phyloP scores from a whole-genome alignment of 2,797 vertebrate species.

The Gephyroberyx darwinii region DNA sequence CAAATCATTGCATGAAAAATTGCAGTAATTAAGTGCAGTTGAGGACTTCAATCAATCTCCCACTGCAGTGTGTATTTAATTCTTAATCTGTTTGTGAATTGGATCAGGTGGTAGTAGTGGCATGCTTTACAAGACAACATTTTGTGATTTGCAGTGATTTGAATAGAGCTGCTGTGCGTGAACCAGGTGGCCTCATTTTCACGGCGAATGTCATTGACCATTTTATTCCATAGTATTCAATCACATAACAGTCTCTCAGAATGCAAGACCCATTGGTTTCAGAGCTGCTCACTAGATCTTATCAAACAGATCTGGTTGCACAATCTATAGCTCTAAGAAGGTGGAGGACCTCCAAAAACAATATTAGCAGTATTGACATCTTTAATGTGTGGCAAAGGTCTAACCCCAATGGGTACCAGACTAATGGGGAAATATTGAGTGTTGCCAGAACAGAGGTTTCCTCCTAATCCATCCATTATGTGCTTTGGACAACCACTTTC shows the following conservation, averaged over 20 bases:
- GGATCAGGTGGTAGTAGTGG: neutral
- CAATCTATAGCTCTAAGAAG: conserved; percentile 68
- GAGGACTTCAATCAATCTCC: conserved; percentile 5
- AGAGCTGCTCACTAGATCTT: conserved; percentile 66
- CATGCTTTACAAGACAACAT: conserved; percentile 10
- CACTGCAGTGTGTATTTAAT: neutral
- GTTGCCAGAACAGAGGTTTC: conserved; percentile 78
- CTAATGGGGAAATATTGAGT: conserved; percentile 86
- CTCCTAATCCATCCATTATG: conserved; percentile 79
- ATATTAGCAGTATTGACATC: conserved; percentile 82
- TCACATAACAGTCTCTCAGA: conserved; percentile 27
- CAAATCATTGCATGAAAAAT: neutral
- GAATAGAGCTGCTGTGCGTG: neutral
- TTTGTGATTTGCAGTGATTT: neutral
- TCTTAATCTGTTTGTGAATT: neutral
- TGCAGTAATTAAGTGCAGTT: neutral
- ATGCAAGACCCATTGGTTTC: conserved; percentile 59
- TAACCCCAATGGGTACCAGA: conserved; percentile 72
- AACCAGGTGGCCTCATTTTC: neutral
- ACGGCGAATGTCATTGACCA: conserved; percentile 3
- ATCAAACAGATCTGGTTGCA: conserved; percentile 75
- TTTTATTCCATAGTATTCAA: conserved; percentile 26
- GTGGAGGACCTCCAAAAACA: conserved; percentile 76
- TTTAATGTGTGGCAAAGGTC: conserved; percentile 83
- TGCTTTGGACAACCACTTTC: conserved; percentile 71